phyloP scores from a whole-genome alignment of 2,113 vertebrate genomes.

The Balaenoptera acutorostrata region DNA sequence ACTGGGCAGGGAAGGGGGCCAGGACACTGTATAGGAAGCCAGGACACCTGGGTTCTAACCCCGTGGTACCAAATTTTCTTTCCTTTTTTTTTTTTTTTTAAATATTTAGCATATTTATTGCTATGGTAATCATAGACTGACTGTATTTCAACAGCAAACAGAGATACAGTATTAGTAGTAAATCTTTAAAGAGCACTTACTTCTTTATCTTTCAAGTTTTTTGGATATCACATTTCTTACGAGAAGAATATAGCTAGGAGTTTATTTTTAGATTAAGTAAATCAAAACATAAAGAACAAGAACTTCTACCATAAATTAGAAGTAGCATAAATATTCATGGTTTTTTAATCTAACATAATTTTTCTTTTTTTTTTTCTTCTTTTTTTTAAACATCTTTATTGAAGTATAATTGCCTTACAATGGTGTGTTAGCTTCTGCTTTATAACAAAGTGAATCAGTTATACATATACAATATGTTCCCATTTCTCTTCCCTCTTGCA shows the following conservation, averaged over 20 bases:
- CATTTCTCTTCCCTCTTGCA: too few species aligned
- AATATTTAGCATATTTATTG: conserved; percentile 54
- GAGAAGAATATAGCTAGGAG: neutral
- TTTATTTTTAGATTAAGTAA: conserved; percentile 18
- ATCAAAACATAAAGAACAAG: conserved; percentile 30
- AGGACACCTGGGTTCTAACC: neutral
- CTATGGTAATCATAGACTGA: neutral
- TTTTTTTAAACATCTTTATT: too few species aligned
- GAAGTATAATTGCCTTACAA: too few species aligned
- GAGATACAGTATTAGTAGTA: conserved; percentile 4
- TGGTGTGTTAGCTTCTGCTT: too few species aligned
- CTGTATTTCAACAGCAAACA: conserved; percentile 39
- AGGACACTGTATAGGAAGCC: neutral
- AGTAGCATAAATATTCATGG: conserved; percentile 10
- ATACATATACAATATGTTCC: too few species aligned
- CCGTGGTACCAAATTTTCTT: neutral
- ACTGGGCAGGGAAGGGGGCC: neutral
- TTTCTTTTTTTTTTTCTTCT: neutral
- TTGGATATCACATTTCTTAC: neutral
- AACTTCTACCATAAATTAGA: neutral
- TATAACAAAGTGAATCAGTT: too few species aligned
- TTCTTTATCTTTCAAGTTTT: conserved; percentile 14
- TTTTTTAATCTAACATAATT: neutral
- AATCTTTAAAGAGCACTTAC: conserved; percentile 9
- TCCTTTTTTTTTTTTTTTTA: too few species aligned